A percentile compares a stretch with the other conserved stretches of the same genome.
Evolutionary conservation across 1,140 invertebrate genomes (phyloP).

Genomic region (Palaemon carinicauda): DNA sequence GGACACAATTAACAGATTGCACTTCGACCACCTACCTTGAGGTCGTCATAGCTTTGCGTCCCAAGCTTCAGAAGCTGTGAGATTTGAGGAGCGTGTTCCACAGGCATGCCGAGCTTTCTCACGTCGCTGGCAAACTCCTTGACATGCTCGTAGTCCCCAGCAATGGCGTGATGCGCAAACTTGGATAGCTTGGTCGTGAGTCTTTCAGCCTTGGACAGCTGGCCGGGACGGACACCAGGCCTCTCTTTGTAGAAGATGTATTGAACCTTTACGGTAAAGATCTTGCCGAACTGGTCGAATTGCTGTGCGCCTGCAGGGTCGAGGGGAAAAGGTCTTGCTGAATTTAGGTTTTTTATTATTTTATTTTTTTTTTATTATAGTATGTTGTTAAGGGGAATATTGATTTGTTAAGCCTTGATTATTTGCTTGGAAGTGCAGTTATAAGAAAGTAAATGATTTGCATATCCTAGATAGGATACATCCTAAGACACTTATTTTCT

Average conservation of each 20-base stretch:
- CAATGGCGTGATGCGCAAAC: conserved; percentile 92
- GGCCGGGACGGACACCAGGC: conserved; percentile 94
- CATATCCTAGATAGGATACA: no score
- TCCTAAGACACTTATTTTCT: no score
- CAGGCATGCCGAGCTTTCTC: conserved; percentile 91
- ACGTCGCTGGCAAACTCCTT: conserved; percentile 92
- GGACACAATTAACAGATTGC: background rate
- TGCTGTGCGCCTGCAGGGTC: conserved; percentile 81
- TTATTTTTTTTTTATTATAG: no score
- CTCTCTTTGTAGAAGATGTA: conserved; percentile 99
- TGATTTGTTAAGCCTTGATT: no score
- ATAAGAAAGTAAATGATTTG: no score
- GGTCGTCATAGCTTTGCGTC: conserved; percentile 85
- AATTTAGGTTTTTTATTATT: no score
- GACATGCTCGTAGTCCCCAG: conserved; percentile 89
- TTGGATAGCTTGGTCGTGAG: conserved; percentile 90
- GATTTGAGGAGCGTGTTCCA: conserved; percentile 96
- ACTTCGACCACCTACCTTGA: conserved; percentile 70
- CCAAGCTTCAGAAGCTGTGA: conserved; percentile 97
- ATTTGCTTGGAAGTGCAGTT: no score
- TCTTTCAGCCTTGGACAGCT: conserved; percentile 91
- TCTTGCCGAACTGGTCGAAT: conserved; percentile 98
- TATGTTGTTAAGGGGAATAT: background rate
- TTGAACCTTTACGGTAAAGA: conserved; percentile 97
- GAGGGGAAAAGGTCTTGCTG: background rate